Base-by-base conservation (phyloP, 2,888 invertebrate species). In the Oscheius myriophilus region DNA sequence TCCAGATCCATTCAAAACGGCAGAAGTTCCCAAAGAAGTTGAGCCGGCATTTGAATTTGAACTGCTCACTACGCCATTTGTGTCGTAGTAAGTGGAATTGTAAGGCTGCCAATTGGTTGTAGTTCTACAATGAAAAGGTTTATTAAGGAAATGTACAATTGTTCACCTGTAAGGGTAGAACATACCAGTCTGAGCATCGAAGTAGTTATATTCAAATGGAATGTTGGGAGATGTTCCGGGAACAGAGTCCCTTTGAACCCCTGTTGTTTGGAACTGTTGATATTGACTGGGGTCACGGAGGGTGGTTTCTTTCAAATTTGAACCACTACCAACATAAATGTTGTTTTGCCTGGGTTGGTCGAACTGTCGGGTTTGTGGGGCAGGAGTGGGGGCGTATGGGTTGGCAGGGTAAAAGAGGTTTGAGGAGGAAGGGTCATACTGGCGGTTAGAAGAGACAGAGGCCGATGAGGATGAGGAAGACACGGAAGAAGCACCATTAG, bases 131-230 rank as follows among this genome's bases (percentile, higher is more conserved):
- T 61, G 25, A 45, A 61, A 51, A 61, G 3, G 25, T 61, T 61
- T 46, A 49, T 46, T 49, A 25, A 39, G 11, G 23, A 54, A 25
- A 54, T 54, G n/a, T 25, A 39, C 25, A 53, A 43, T 41, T 63
- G 65, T 65, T 71, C 67, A 76, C 76, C 76, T 71, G 59, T 74
- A 76, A n/a, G 76, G 76, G 65, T 76, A 76, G 58, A 69, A 76
- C 76, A 76, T 71, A 41, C 18, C 33, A 9, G 58, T 59, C n/a
- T 39, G 16, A 43, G 67, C 58, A 67, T 67, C 59, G 51, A 49
- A 67, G 25, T 59, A 59, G n/a, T 41, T 43, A 26, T 59, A 52
- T 49, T 53, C 52, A 23, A 57, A 57, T 18, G 51, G 67, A 11
- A 49, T 53, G 39, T 42, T 45, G 43, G 46, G 33, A 43, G n/a